Base-by-base conservation (phyloP, 2,888 invertebrate species). In the Thumatha senex region DNA sequence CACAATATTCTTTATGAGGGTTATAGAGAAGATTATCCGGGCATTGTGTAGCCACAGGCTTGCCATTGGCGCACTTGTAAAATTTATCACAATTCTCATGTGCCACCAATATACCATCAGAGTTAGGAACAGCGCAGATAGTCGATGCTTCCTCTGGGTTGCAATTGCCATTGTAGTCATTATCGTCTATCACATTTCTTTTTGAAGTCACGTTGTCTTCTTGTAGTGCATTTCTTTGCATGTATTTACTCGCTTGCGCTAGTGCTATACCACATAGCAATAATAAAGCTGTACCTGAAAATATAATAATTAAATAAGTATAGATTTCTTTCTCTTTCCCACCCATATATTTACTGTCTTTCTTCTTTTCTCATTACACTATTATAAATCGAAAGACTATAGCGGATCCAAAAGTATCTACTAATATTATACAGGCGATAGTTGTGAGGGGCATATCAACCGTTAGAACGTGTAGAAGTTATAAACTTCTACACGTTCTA, bases 191-290 rank as follows among this genome's bases (percentile, higher is more conserved):
- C 9, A 24, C 3, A 24, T 24, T 24, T 24, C 18, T 24, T 24
- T 2, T 24, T 24, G 18, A 24, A 24, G 18, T 24, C 2, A 24
- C 3, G 5, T 24, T 24, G 18, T 24, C 18, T 24, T 24, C 18
- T 24, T 24, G 18, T 24, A 5, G 18, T 24, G 18, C 5, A 24
- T 24, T 24, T 24, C 5, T 2, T 24, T 24, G 14, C 13, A 3
- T 36, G 9, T 5, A 58, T 44, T 66, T 62, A 52, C 63, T 53
- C 53, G 72, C 74, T 7, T 66, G 65, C 52, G 70, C 73, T 52
- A 81, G 59, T 62, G 78, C 63, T 48, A 76, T 53, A 62, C 78
- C 81, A 79, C 82, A 80, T 55, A 84, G 72, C 66, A 84, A 62
- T 62, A 71, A 57, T 54, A 78, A 54, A 46, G 70, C 61, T 62